A percentile compares a stretch with the other conserved stretches of the same genome.
Evolutionary conservation across 2,113 vertebrate genomes (phyloP).

Genomic region (Gambusia holbrooki): DNA sequence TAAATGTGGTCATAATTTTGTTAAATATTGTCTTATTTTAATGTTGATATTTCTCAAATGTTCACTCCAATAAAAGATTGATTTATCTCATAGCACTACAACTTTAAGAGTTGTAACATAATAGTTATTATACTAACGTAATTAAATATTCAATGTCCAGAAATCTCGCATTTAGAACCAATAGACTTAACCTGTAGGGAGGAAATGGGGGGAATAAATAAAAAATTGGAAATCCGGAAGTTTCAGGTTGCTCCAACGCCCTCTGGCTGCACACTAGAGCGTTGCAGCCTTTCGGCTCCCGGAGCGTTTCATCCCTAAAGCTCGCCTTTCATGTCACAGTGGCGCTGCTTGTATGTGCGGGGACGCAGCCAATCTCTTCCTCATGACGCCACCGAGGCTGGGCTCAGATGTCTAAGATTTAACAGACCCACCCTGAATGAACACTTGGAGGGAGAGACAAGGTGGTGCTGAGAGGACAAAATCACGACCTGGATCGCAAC

Average conservation of each 20-base stretch:
- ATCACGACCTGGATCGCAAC: slow-evolving; percentile 63
- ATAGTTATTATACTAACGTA: too few relatives aligned
- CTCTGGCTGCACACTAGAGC: slow-evolving; percentile 39
- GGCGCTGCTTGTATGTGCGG: slow-evolving; percentile 75
- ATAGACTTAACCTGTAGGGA: neutral
- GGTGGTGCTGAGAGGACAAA: slow-evolving; percentile 52
- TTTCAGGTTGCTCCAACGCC: slow-evolving; percentile 42
- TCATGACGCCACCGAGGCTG: slow-evolving; percentile 92
- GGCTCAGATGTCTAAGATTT: slow-evolving; percentile 88
- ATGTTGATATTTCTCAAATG: neutral
- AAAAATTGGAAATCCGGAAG: neutral
- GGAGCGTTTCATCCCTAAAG: slow-evolving; percentile 39
- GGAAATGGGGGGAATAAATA: too few relatives aligned
- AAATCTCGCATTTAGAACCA: neutral
- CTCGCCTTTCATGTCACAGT: slow-evolving; percentile 80
- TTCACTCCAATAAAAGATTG: neutral
- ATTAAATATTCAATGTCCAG: neutral
- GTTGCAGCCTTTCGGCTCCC: slow-evolving; percentile 25
- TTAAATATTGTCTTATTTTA: too few relatives aligned
- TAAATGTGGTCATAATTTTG: too few relatives aligned
- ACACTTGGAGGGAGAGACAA: slow-evolving; percentile 59
- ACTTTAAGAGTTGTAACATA: neutral
- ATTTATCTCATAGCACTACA: neutral
- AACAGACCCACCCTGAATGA: slow-evolving; percentile 83
- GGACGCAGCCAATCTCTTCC: slow-evolving; percentile 90